Conservation (phyloP, 2,113 vertebrate genomes). For the Theristicus caerulescens region DNA sequence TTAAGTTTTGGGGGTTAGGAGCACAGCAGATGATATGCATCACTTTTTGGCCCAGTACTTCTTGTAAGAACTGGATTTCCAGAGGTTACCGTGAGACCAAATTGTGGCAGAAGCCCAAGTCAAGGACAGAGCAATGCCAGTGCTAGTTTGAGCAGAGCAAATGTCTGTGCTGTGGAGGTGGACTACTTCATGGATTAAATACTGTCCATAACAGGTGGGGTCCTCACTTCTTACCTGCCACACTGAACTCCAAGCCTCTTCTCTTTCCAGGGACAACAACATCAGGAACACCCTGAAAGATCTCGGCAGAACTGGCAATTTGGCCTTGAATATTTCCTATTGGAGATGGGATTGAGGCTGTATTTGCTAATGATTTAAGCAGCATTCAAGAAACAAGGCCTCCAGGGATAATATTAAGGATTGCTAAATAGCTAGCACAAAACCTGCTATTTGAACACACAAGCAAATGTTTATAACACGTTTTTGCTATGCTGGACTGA, state of each 20-base stretch:
- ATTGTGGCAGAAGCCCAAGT: background rate
- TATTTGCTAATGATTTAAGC: background rate
- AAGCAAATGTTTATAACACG: background rate
- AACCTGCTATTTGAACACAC: background rate
- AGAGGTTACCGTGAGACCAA: background rate
- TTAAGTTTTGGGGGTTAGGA: background rate
- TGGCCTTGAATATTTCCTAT: background rate
- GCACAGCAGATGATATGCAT: background rate
- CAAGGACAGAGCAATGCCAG: background rate
- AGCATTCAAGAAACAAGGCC: background rate
- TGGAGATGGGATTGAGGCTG: background rate
- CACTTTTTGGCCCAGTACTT: background rate
- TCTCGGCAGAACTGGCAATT: background rate
- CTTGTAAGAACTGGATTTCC: background rate
- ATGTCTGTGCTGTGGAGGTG: background rate
- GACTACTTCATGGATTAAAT: background rate
- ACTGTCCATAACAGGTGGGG: fast-evolving
- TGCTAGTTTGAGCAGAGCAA: background rate
- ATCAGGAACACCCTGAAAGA: background rate
- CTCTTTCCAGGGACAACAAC: background rate
- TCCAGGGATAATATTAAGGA: background rate
- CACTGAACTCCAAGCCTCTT: background rate
- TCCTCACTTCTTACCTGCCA: background rate
- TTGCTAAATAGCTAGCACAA: background rate
- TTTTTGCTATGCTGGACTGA: background rate